These are phyloP conservation scores for Dermolepida albohirtum DNA, from an alignment of 2,888 invertebrate genomes.

Conservation along the genomic window DNA sequence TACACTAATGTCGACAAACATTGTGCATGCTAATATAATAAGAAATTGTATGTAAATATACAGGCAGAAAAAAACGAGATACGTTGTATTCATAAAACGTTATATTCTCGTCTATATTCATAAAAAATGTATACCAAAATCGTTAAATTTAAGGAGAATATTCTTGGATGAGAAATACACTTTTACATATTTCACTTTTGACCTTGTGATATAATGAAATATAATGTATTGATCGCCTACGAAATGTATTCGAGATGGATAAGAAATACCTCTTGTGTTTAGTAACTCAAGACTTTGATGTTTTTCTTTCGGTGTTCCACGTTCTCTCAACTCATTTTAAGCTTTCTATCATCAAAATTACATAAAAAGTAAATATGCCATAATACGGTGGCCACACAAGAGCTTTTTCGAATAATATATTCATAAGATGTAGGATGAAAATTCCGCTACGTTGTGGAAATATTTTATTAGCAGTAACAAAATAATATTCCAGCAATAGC, in stretches of 20 bases:
- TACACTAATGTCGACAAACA: too few species aligned
- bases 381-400: not conserved
- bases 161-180: not conserved
- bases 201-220: conserved; percentile 3
- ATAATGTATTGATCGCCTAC: conserved; percentile 2
- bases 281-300: not conserved
- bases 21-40: too few species aligned
- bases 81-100: too few species aligned
- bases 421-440: not conserved
- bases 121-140: not conserved
- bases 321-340: not conserved
- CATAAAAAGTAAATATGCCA: conserved; percentile 9
- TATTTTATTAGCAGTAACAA: too few species aligned
- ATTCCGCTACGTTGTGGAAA: too few species aligned
- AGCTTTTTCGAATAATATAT: not conserved
- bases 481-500: too few species aligned
- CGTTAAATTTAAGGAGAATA: conserved; percentile 1
- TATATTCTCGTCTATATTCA: not conserved
- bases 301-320: not conserved
- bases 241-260: conserved; percentile 6
- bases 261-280: conserved; percentile 2
- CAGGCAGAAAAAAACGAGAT: too few species aligned
- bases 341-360: not conserved
- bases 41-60: too few species aligned
- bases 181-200: conserved; percentile 1